Evolutionary conservation across 30 jellyfish, hydroid and myxozoan species (phyloP).

Genomic region (Catostylus mosaicus): DNA sequence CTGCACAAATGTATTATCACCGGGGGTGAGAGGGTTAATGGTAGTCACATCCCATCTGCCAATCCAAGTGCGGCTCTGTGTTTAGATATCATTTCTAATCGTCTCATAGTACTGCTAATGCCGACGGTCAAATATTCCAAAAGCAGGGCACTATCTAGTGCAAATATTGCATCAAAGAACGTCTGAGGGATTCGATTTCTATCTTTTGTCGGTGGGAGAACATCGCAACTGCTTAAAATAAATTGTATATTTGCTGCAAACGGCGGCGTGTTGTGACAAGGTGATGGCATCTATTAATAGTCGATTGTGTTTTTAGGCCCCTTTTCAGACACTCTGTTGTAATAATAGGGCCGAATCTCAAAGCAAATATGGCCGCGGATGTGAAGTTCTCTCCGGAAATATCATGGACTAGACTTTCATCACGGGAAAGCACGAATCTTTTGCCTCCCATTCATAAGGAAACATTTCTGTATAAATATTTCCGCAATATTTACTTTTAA

Average conservation of each 20-base stretch:
- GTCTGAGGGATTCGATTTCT: no score
- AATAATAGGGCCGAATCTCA: background rate
- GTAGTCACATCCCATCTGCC: no score
- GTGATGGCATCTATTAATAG: constrained; percentile 16
- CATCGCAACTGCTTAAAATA: no score
- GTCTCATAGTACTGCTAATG: no score
- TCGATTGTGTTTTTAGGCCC: constrained; percentile 5
- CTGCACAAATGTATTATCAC: no score
- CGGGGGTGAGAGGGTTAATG: no score
- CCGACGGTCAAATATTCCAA: no score
- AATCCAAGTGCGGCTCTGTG: no score
- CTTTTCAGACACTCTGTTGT: background rate
- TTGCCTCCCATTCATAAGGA: constrained; percentile 21
- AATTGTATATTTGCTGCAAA: background rate
- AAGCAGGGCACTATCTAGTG: no score
- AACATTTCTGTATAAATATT: constrained; percentile 4
- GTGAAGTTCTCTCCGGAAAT: background rate
- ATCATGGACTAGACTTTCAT: constrained; percentile 4
- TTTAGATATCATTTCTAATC: no score
- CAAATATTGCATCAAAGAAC: no score
- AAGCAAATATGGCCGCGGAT: background rate
- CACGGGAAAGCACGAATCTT: constrained; percentile 36
- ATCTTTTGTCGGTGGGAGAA: no score
- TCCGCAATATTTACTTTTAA: background rate
- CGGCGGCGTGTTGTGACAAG: constrained; percentile 26